phyloP scores from a whole-genome alignment of 2,888 invertebrate genomes.

The Epinotia brunnichana region DNA sequence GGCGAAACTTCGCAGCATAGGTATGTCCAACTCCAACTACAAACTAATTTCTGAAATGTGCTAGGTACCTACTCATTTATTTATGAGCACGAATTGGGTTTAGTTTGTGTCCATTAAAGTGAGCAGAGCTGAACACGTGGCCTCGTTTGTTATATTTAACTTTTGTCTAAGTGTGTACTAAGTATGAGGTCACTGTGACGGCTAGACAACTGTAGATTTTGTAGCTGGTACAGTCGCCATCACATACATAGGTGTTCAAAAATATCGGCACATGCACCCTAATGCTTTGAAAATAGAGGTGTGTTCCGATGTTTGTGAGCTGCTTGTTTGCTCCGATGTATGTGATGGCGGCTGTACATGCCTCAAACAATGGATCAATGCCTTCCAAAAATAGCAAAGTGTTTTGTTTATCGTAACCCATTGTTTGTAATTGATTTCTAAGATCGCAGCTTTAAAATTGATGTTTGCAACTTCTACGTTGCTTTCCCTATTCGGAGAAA shows the following conservation, averaged over 20 bases:
- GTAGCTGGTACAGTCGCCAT: slow-evolving; percentile 6
- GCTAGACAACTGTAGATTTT: slow-evolving; percentile 31
- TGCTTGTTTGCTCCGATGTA: too few species aligned
- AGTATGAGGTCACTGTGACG: slow-evolving; percentile 53
- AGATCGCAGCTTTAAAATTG: slow-evolving; percentile 25
- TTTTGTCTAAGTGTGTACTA: slow-evolving; percentile 49
- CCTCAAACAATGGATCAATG: slow-evolving; percentile 22
- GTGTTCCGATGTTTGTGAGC: too few species aligned
- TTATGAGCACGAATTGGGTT: slow-evolving; percentile 42
- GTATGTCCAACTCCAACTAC: neutral
- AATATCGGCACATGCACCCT: too few species aligned
- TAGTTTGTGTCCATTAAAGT: slow-evolving; percentile 42
- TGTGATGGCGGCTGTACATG: too few species aligned
- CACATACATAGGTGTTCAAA: too few species aligned
- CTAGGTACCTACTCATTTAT: slow-evolving; percentile 1
- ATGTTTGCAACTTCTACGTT: slow-evolving; percentile 20
- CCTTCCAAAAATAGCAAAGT: slow-evolving; percentile 27
- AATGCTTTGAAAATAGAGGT: too few species aligned
- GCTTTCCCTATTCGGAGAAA: slow-evolving; percentile 22
- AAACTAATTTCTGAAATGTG: slow-evolving; percentile 16
- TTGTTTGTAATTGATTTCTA: slow-evolving; percentile 37
- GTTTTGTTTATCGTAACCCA: slow-evolving; percentile 31
- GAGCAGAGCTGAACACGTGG: slow-evolving; percentile 50
- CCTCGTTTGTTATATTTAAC: slow-evolving; percentile 60
- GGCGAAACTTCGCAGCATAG: neutral